These are phyloP conservation scores for Polyommatus iphigenia DNA, from an alignment of 2,888 invertebrate species.

Conservation along the genomic window DNA sequence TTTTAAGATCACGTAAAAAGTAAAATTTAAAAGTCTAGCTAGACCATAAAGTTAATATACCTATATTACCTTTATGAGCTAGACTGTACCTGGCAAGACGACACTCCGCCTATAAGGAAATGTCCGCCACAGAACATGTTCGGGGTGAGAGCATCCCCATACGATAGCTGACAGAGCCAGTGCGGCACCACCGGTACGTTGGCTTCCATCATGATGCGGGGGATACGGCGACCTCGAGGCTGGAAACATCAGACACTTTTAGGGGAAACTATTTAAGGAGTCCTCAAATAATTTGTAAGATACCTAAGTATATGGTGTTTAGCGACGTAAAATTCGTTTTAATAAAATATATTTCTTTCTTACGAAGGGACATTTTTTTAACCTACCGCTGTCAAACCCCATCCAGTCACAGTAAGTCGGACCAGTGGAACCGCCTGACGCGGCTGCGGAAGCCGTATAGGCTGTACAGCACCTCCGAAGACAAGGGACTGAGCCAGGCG, in stretches of 20 bases:
- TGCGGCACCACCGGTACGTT: conserved; percentile 72
- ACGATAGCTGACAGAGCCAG: conserved; percentile 69
- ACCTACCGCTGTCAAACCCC: conserved; percentile 74
- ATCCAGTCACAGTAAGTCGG: conserved; percentile 70
- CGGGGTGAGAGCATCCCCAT: conserved; percentile 71
- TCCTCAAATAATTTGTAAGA: no score
- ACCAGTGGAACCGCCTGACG: conserved; percentile 65
- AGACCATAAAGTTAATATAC: no score
- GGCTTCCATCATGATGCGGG: conserved; percentile 71
- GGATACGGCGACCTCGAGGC: conserved; percentile 67
- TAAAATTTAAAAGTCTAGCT: no score
- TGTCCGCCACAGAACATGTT: conserved; percentile 83
- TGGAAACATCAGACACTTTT: conserved; percentile 38
- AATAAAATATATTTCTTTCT: no score
- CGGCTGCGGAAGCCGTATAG: conserved; percentile 60
- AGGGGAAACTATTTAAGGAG: no score
- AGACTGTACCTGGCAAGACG: conserved; percentile 77
- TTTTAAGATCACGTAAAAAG: no score
- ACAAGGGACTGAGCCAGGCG: conserved; percentile 58
- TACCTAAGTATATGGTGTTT: no score
- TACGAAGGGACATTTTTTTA: conserved; percentile 17
- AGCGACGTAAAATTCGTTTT: no score
- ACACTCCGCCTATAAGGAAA: conserved; percentile 76
- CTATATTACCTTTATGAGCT: no score
- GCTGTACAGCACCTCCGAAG: conserved; percentile 55